Evolutionary conservation across 2,113 vertebrate genomes (phyloP).

Genomic region (Ursus arctos): DNA sequence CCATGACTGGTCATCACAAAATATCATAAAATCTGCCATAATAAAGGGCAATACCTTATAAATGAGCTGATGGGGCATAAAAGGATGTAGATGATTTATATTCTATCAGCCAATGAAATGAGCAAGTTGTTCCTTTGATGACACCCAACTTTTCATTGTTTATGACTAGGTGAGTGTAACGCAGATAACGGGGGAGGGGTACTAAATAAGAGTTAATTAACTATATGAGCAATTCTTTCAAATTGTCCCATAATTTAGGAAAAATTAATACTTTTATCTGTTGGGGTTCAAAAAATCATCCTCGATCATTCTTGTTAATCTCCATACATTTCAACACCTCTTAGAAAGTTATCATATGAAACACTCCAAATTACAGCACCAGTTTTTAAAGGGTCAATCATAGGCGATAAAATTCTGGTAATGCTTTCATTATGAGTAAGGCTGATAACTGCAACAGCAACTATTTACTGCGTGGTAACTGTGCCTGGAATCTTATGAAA

Average conservation of each 20-base stretch:
- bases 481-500: not conserved
- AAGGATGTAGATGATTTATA: constrained; percentile 74
- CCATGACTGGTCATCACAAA: constrained; percentile 81
- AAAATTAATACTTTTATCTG: not conserved
- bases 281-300: not conserved
- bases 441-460: not conserved
- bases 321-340: not conserved
- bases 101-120: constrained; percentile 64
- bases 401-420: not conserved
- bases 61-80: constrained; percentile 75
- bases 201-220: not conserved
- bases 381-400: not conserved
- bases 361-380: not conserved
- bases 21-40: constrained; percentile 83
- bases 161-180: not conserved
- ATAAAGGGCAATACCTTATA: constrained; percentile 82
- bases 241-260: not conserved
- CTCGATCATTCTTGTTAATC: not conserved
- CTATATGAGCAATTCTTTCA: not conserved
- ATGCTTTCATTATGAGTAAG: not conserved
- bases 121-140: constrained; percentile 56
- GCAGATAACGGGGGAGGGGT: not conserved
- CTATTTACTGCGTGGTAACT: not conserved
- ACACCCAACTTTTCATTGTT: constrained; percentile 14
- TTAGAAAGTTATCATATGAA: not conserved